A percentile compares a stretch with the other conserved stretches of the same genome.
Evolutionary conservation across 2,113 vertebrate genomes (phyloP).

Genomic region (Mionectes macconnelli): DNA sequence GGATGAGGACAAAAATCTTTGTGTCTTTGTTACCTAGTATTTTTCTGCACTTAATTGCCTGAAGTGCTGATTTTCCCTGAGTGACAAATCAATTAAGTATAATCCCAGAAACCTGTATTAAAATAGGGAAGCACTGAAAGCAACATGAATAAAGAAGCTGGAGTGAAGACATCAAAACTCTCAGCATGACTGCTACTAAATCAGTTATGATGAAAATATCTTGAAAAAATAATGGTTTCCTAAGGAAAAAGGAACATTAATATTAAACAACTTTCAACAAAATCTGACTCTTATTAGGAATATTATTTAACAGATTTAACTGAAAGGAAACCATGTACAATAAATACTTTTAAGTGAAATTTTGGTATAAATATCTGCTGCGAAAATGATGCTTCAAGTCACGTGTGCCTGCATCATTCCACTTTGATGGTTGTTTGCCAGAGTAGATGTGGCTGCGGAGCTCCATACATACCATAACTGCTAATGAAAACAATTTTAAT

Average conservation of each 20-base stretch:
- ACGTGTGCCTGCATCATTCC: not conserved
- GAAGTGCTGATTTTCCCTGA: slow-evolving; percentile 71
- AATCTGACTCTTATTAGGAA: not conserved
- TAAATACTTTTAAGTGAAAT: not conserved
- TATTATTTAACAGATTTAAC: not conserved
- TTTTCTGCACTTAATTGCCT: slow-evolving; percentile 76
- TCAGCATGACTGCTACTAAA: slow-evolving; percentile 44
- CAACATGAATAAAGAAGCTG: slow-evolving; percentile 72
- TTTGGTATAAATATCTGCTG: slow-evolving; percentile 12
- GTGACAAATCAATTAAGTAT: slow-evolving; percentile 79
- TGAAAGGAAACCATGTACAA: not conserved
- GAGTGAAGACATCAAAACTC: slow-evolving; percentile 65
- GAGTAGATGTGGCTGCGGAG: not conserved
- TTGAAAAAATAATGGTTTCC: slow-evolving; percentile 29
- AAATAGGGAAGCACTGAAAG: slow-evolving; percentile 70
- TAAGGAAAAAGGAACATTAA: slow-evolving; percentile 5
- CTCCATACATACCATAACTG: not conserved
- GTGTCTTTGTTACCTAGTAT: slow-evolving; percentile 73
- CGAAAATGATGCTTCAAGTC: not conserved
- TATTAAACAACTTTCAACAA: slow-evolving; percentile 30
- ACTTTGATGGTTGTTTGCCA: not conserved
- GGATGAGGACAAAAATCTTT: slow-evolving; percentile 70
- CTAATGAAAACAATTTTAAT: not conserved
- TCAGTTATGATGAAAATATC: slow-evolving; percentile 25
- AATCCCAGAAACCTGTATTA: slow-evolving; percentile 74